Percentiles rank a stretch among this genome's conserved stretches.
Evolutionary conservation across 2,797 vertebrate species (phyloP).

Genomic region (Arnoldichthys spilopterus): DNA sequence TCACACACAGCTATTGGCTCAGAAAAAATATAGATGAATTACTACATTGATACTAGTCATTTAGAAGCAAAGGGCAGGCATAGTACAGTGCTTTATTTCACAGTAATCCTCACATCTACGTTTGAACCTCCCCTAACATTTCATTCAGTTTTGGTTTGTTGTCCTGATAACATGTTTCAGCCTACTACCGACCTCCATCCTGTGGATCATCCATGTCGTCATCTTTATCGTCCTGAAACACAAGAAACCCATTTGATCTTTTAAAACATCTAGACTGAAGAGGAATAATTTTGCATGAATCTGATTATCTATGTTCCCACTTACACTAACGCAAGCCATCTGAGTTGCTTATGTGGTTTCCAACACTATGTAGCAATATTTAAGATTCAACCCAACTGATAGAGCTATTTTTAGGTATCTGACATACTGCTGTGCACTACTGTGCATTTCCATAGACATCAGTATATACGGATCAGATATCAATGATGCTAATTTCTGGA

Average conservation of each 20-base stretch:
- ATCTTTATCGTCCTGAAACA: conserved; percentile 60
- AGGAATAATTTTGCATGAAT: not conserved
- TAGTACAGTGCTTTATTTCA: no score
- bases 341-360: not conserved
- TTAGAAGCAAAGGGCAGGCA: no score
- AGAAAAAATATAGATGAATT: no score
- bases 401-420: no score
- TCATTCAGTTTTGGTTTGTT: not conserved
- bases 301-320: no score
- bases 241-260: conserved; percentile 1
- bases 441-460: no score
- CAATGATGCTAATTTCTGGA: not conserved
- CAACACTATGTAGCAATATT: not conserved
- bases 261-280: not conserved
- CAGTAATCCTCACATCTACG: not conserved
- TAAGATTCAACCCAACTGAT: not conserved
- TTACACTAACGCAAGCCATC: no score
- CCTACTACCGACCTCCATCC: conserved; percentile 62
- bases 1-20: no score
- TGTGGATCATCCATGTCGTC: conserved; percentile 67
- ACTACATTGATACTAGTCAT: no score
- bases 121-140: not conserved
- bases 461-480: not conserved
- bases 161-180: not conserved
- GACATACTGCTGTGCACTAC: no score